Base-by-base conservation (phyloP, 1,140 invertebrate genomes). In the Solenopsis fugax region DNA sequence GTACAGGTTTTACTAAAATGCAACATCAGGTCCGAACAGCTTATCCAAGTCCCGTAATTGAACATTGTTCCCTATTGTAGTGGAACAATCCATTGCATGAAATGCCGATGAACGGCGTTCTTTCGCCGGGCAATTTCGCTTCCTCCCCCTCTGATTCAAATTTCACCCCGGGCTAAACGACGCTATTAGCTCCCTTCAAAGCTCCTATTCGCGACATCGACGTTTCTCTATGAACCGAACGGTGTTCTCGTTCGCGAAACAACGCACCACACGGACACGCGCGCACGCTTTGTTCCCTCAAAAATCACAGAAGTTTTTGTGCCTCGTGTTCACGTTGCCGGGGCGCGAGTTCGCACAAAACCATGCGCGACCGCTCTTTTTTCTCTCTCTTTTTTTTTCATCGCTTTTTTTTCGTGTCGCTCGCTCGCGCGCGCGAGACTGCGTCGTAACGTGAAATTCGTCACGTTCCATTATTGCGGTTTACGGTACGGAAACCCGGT, bases 261-360 rank as follows among this genome's bases (percentile, higher is more conserved):
- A 54, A 58, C 64, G 50, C 24, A 56, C 24, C 62, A 60, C 64
- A 16, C 56, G 52, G n/a, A 29, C 16, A 75, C 65, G 54, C 13
- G 69, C 69, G 41, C 29, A 62, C 29, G 77, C 80, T 75, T 84
- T 84, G 80, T 84, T 84, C 56, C 56, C 69, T 62, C 69, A 84
- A 84, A 84, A 84, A 84, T 84, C 80, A 84, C 69, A 73, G 29
- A 84, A 84, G 69, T 84, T 84, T 81, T 84, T 75, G 80, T 75
- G 69, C 41, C 56, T 60, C 56, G 80, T 41, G 80, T 60, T 45
- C 67, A 58, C 67, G 54, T 73, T 48, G 67, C n/a, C 24, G 80
- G 48, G 69, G 56, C 41, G 69, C 29, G 69, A 73, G 37, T 48
- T 82, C 67, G 69, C 41, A 60, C 54, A 73, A 60, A 60, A 84